Base-by-base conservation (phyloP, 1,140 invertebrate genomes). In the Drosophila takahashii region DNA sequence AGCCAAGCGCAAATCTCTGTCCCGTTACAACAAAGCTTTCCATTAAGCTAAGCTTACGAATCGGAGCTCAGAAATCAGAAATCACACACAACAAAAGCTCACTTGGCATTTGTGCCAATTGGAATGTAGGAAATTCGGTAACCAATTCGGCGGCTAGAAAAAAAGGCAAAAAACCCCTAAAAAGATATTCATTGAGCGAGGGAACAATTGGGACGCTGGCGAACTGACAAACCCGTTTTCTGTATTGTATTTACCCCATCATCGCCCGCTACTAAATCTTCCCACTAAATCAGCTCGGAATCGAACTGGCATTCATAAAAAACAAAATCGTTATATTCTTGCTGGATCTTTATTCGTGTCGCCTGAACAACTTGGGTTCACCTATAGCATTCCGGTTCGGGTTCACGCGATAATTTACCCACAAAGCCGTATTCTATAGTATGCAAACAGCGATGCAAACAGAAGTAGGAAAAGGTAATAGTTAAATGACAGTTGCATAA, bases 11-110 rank as follows among this genome's bases (percentile, higher is more conserved):
- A 16, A 69, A 57, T 62, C 48, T 70, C 47, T 52, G 57, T 74
- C 59, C 71, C 67, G 67, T 71, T 71, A 71, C 67, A 71, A 47
- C 67, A 39, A 69, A 66, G 74, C 74, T 54, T 72, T 61, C 44
- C 76, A 70, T 45, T 45, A 69, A 59, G 64, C 72, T 61, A 8
- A 45, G 48, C 57, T 57, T 45, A 60, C 59, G 54, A 27, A 18
- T 54, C 66, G 48, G 26, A 51, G 70, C 32, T 36, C 36, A 53
- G 62, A 27, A 34, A 61, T 36, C 36, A 53, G 62, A 27, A 34
- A 61, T 29, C 41, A 27, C 48, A 26, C 57, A 18, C 32, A 56
- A 57, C 57, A 13, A 56, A 70, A 71, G 67, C 67, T 69, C 34
- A 1, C 29, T 26, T 57, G 42, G 42, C 65, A 71, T 71, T 71